A percentile compares a stretch with the other conserved stretches of the same genome.
Evolutionary conservation across 2,888 invertebrate species (phyloP).

Genomic region (Allygus modestus): DNA sequence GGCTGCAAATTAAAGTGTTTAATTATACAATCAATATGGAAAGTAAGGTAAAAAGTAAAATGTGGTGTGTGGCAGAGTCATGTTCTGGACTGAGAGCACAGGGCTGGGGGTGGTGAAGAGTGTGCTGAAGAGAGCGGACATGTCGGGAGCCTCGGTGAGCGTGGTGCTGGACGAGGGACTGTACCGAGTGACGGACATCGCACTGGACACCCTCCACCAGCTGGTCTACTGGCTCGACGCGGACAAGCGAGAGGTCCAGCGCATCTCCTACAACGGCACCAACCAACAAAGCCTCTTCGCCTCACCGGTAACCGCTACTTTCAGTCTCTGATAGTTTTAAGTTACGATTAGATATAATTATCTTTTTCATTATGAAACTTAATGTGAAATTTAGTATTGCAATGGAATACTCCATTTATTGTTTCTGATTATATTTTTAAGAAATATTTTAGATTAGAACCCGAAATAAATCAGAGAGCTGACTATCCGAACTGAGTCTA

Average conservation of each 20-base stretch:
- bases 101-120: constrained; percentile 69
- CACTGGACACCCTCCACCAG: constrained; percentile 78
- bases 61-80: constrained; percentile 70
- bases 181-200: constrained; percentile 78
- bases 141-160: constrained; percentile 76
- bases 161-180: constrained; percentile 74
- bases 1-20: too few relatives aligned
- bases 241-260: constrained; percentile 77
- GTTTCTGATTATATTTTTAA: too few relatives aligned
- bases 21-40: too few relatives aligned
- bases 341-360: too few relatives aligned
- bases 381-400: too few relatives aligned
- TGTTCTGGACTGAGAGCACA: constrained; percentile 74
- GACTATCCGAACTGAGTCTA: too few relatives aligned
- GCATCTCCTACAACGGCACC: constrained; percentile 76
- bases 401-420: too few relatives aligned
- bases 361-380: too few relatives aligned
- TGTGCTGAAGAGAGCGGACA: constrained; percentile 74
- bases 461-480: too few relatives aligned
- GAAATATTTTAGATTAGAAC: too few relatives aligned
- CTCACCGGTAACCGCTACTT: constrained; percentile 68
- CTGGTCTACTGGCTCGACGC: constrained; percentile 88
- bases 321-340: neutral
- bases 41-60: too few relatives aligned
- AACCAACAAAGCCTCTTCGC: constrained; percentile 75